Evolutionary conservation across 2,113 vertebrate genomes (phyloP).

Genomic region (Morone chrysops): DNA sequence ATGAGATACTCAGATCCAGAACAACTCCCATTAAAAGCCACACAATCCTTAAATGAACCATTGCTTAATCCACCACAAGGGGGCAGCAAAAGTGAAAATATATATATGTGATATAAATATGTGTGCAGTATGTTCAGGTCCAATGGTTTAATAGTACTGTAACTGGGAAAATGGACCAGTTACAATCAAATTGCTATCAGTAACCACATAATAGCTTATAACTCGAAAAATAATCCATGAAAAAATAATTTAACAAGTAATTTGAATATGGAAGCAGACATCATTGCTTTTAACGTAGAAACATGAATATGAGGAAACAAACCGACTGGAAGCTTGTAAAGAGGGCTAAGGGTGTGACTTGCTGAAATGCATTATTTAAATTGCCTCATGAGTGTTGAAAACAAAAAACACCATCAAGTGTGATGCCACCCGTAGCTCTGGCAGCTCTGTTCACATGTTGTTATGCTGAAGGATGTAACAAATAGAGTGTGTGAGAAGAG

Average conservation of each 20-base stretch:
- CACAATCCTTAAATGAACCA: neutral
- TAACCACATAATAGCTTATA: neutral
- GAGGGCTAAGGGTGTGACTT: slow-evolving; percentile 32
- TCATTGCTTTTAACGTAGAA: neutral
- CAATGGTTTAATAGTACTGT: neutral
- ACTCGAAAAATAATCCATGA: neutral
- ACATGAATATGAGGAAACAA: neutral
- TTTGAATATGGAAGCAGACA: neutral
- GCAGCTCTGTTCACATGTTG: slow-evolving; percentile 36
- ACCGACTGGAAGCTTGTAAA: slow-evolving; percentile 6
- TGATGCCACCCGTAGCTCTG: slow-evolving; percentile 54
- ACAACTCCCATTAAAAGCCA: neutral
- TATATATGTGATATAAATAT: neutral
- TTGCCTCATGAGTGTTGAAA: neutral
- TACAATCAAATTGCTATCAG: neutral
- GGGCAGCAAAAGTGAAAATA: slow-evolving; percentile 29
- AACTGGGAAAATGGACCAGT: neutral
- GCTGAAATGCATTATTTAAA: slow-evolving; percentile 19
- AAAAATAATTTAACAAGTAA: neutral
- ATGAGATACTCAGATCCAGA: neutral
- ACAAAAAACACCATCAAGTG: slow-evolving; percentile 40
- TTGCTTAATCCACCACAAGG: slow-evolving; percentile 30
- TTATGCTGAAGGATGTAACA: slow-evolving; percentile 27
- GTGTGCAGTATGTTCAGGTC: neutral
- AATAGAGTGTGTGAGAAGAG: slow-evolving; percentile 1